A percentile compares a stretch with the other conserved stretches of the same genome.
Conservation (phyloP, 2,888 invertebrate genomes). For the Sphaerophoria rueppellii region DNA sequence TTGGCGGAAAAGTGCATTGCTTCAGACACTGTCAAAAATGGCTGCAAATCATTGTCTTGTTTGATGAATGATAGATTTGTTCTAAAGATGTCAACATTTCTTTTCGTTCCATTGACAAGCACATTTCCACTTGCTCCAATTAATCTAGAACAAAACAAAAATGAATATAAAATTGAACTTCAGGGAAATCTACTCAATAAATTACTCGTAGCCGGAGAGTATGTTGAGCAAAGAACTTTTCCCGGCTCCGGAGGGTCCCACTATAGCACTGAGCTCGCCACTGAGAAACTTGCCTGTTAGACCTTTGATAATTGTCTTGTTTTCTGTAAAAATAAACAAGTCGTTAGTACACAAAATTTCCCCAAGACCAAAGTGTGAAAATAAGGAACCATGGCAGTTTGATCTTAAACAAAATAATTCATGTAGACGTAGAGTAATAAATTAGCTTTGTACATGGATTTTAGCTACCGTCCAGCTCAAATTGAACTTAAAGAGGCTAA, state of each 20-base stretch:
- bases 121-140: constrained; percentile 86
- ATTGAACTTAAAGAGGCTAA: too few species aligned
- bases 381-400: too few species aligned
- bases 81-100: constrained; percentile 87
- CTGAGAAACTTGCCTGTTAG: constrained; percentile 87
- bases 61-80: constrained; percentile 94
- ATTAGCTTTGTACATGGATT: too few species aligned
- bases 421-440: too few species aligned
- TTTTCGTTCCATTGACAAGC: constrained; percentile 87
- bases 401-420: too few species aligned
- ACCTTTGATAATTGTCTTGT: constrained; percentile 85
- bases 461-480: too few species aligned
- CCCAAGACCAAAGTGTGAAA: not conserved
- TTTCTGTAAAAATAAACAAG: constrained; percentile 82
- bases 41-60: constrained; percentile 92
- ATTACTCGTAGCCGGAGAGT: constrained; percentile 92
- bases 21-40: constrained; percentile 92
- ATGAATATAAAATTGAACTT: not conserved
- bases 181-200: constrained; percentile 78
- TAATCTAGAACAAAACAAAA: constrained; percentile 74
- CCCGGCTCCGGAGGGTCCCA: constrained; percentile 95
- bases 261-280: constrained; percentile 91
- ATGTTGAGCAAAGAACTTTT: constrained; percentile 95
- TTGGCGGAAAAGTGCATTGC: constrained; percentile 93
- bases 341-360: not conserved